phyloP scores from a whole-genome alignment of 2,888 invertebrate genomes.

The Stegana nigrithorax region DNA sequence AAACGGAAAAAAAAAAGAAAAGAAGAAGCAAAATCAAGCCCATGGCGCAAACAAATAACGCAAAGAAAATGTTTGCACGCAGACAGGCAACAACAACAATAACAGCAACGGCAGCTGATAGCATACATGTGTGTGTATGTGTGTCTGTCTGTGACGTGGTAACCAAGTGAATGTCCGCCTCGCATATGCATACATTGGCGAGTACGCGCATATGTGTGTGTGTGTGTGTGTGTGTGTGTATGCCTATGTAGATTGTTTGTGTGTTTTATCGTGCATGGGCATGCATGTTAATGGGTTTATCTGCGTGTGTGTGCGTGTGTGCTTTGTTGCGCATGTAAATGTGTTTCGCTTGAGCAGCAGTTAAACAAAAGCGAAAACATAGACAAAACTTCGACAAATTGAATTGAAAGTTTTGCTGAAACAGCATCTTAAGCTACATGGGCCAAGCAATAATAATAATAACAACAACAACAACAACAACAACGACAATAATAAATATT shows the following conservation, averaged over 20 bases:
- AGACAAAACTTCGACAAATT: slow-evolving; percentile 31
- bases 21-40: no score
- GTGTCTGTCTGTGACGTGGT: no score
- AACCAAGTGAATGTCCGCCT: no score
- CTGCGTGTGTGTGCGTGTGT: slow-evolving; percentile 17
- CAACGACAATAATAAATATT: no score
- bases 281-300: slow-evolving; percentile 6
- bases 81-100: neutral
- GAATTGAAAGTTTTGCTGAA: slow-evolving; percentile 18
- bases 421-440: neutral
- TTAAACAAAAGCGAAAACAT: slow-evolving; percentile 25
- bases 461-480: slow-evolving; percentile 8
- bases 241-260: slow-evolving; percentile 8
- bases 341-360: slow-evolving; percentile 5
- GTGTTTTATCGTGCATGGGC: neutral
- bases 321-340: neutral
- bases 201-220: neutral
- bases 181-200: neutral
- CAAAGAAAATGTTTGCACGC: no score
- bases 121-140: neutral
- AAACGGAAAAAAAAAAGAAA: no score
- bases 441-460: neutral
- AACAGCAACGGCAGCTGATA: neutral
- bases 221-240: neutral
- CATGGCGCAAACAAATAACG: no score